Conservation (phyloP, 1,140 invertebrate genomes). For the Neodiprion lecontei region DNA sequence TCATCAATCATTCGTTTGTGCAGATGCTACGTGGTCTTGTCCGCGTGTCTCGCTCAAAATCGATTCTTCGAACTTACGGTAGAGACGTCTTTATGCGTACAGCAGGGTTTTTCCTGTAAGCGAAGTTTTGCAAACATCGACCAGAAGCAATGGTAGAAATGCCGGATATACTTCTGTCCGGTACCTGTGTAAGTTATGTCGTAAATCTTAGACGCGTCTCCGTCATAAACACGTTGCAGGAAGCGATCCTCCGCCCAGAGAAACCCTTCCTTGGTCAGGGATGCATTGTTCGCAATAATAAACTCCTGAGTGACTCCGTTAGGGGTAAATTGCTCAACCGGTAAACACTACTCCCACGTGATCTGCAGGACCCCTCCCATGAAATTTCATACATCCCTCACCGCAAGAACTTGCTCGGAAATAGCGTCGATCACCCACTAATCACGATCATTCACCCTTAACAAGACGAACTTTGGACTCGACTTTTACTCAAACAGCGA, state of each 20-base stretch:
- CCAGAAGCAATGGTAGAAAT: too few relatives aligned
- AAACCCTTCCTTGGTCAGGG: slow-evolving; percentile 33
- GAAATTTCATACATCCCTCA: not conserved
- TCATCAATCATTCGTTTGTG: too few relatives aligned
- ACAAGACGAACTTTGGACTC: too few relatives aligned
- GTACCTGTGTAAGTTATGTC: slow-evolving; percentile 37
- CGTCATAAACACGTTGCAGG: slow-evolving; percentile 15
- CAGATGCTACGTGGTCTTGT: too few relatives aligned
- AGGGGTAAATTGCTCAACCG: slow-evolving; percentile 43
- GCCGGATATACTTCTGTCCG: slow-evolving; percentile 20
- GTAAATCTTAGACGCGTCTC: slow-evolving; percentile 41
- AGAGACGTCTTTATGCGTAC: too few relatives aligned
- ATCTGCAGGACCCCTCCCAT: slow-evolving; percentile 18
- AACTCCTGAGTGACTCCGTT: slow-evolving; percentile 47
- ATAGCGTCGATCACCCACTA: too few relatives aligned
- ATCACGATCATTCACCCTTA: too few relatives aligned
- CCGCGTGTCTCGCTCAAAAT: too few relatives aligned
- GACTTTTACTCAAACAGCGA: too few relatives aligned
- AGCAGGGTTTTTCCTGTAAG: too few relatives aligned
- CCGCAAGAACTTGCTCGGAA: too few relatives aligned
- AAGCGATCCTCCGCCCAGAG: slow-evolving; percentile 23
- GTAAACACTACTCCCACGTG: slow-evolving; percentile 49
- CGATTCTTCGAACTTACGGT: too few relatives aligned
- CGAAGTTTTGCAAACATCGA: not conserved
- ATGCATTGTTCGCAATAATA: slow-evolving; percentile 47